Conservation (phyloP, 2,113 vertebrate genomes). For the Trematomus loennbergii region DNA sequence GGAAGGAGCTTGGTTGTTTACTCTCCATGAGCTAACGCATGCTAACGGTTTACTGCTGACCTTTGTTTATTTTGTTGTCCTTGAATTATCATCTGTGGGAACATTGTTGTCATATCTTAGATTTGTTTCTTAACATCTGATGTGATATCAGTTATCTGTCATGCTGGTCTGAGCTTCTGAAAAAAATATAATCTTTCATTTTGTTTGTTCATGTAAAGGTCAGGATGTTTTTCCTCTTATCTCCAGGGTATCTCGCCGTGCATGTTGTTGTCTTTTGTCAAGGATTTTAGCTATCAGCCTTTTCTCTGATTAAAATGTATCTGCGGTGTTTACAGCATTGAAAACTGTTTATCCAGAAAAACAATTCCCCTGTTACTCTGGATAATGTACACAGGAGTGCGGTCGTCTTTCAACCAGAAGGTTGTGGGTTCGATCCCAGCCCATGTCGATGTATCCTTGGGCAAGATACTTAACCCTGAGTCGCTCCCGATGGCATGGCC, state of each 20-base stretch:
- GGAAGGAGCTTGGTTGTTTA: slow-evolving; percentile 41
- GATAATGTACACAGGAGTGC: not conserved
- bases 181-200: too few relatives aligned
- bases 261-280: not conserved
- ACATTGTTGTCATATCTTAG: not conserved
- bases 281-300: not conserved
- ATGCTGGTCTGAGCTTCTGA: too few relatives aligned
- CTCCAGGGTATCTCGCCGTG: not conserved
- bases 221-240: not conserved
- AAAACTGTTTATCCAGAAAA: not conserved
- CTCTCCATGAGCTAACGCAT: slow-evolving; percentile 11
- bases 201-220: not conserved
- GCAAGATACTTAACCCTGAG: too few relatives aligned
- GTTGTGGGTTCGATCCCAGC: too few relatives aligned
- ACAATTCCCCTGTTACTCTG: not conserved
- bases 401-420: too few relatives aligned
- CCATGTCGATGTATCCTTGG: too few relatives aligned
- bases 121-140: not conserved
- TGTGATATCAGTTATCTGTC: not conserved
- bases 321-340: not conserved
- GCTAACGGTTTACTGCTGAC: slow-evolving; percentile 26
- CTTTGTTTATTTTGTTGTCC: slow-evolving; percentile 6
- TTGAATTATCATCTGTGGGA: slow-evolving; percentile 1
- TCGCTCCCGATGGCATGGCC: too few relatives aligned
- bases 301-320: not conserved